phyloP scores from a whole-genome alignment of 2,888 invertebrate species.

The Mesorhabditis sp. region DNA sequence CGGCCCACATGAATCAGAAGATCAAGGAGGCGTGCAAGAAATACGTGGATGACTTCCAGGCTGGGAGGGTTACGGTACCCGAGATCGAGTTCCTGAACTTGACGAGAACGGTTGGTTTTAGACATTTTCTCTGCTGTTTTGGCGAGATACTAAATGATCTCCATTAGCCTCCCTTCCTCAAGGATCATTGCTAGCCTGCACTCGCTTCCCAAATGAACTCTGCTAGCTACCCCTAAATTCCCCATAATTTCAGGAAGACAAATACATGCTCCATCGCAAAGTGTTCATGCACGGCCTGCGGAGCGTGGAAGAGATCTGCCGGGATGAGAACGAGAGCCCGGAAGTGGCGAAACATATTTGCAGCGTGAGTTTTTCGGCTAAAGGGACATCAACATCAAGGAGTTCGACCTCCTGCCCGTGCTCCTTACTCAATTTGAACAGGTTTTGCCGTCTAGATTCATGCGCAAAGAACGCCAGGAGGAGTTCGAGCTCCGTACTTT shows the following conservation, averaged over 20 bases:
- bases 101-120: slow-evolving; percentile 4
- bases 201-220: not conserved
- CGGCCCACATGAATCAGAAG: slow-evolving; percentile 31
- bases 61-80: slow-evolving; percentile 26
- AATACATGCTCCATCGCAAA: slow-evolving; percentile 32
- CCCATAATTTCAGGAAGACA: slow-evolving; percentile 20
- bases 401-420: too few species aligned
- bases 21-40: slow-evolving; percentile 41
- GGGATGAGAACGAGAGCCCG: slow-evolving; percentile 11
- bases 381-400: too few species aligned
- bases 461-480: too few species aligned
- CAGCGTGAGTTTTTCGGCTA: slow-evolving; percentile 13
- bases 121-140: too few species aligned
- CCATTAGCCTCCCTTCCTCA: too few species aligned
- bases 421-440: too few species aligned
- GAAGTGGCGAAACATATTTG: slow-evolving; percentile 20
- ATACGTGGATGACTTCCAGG: slow-evolving; percentile 34
- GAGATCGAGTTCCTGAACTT: slow-evolving; percentile 26
- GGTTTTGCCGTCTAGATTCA: too few species aligned
- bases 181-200: not conserved
- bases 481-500: too few species aligned
- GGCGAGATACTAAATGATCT: too few species aligned
- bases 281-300: slow-evolving; percentile 29
- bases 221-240: slow-evolving; percentile 8
- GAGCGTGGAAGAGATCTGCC: slow-evolving; percentile 13